These are phyloP conservation scores for Ephydatia muelleri DNA, from an alignment of 37 sponge, comb jelly and placozoan genomes.

Conservation along the genomic window DNA sequence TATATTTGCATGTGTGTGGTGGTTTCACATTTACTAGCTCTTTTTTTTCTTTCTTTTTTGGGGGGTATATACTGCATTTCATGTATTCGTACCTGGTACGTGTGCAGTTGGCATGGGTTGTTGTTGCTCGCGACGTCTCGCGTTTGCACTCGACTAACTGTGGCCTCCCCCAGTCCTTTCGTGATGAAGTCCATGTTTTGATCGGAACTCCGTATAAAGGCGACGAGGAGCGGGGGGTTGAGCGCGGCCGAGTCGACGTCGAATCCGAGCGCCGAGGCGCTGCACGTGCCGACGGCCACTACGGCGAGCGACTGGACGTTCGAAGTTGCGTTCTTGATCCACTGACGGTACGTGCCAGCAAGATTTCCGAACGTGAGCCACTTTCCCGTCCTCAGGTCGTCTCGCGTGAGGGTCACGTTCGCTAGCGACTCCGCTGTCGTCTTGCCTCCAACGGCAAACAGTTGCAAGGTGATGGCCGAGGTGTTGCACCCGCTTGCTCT, in stretches of 20 bases:
- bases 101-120: not conserved
- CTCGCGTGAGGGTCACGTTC: not conserved
- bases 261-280: not conserved
- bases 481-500: conserved; percentile 9
- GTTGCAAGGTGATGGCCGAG: conserved; percentile 3
- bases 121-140: not conserved
- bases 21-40: too few relatives aligned
- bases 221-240: not conserved
- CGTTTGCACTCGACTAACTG: not conserved
- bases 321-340: not conserved
- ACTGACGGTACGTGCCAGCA: not conserved
- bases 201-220: not conserved
- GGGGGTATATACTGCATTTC: too few relatives aligned
- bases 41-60: too few relatives aligned
- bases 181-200: not conserved
- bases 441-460: not conserved
- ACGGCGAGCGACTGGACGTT: not conserved
- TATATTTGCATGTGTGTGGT: not conserved
- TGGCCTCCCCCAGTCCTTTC: not conserved
- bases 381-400: not conserved
- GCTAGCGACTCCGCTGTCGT: not conserved
- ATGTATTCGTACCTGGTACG: not conserved
- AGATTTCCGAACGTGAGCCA: conserved; percentile 26
- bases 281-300: not conserved
- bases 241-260: not conserved